A percentile compares a stretch with the other conserved stretches of the same genome.
These are phyloP conservation scores for Galago senegalensis DNA, from an alignment of 2,797 vertebrate genomes.

Conservation along the genomic window DNA sequence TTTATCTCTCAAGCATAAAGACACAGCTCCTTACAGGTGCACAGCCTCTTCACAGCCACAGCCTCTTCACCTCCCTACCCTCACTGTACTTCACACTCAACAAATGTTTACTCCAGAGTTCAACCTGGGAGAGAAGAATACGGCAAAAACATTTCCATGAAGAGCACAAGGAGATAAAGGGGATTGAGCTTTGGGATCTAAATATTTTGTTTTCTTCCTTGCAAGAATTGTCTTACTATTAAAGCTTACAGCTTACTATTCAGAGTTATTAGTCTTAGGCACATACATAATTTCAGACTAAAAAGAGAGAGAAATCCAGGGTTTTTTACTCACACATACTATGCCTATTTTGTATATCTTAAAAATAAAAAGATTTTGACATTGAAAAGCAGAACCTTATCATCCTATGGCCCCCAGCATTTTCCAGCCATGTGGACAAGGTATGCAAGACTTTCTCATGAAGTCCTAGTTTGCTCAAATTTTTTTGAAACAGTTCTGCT, in stretches of 20 bases:
- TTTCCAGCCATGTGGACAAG: neutral
- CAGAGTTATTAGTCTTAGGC: constrained; percentile 20
- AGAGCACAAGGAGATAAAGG: neutral
- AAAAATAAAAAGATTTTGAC: neutral
- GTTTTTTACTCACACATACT: neutral
- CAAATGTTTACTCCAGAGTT: constrained; percentile 27
- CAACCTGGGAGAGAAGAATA: neutral
- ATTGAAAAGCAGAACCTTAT: neutral
- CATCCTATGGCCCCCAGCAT: neutral
- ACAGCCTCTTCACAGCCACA: too few species aligned
- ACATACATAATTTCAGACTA: neutral
- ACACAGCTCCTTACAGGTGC: neutral
- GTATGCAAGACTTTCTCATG: neutral
- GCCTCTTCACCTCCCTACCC: neutral
- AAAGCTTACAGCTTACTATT: constrained; percentile 12
- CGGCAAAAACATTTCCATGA: neutral
- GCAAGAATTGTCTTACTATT: neutral
- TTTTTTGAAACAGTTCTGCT: constrained; percentile 34
- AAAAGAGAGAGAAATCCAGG: neutral
- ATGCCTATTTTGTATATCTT: constrained; percentile 17
- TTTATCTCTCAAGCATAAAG: neutral
- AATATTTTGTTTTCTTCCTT: constrained; percentile 10
- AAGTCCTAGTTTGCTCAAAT: neutral
- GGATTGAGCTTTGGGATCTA: neutral
- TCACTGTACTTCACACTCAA: neutral